Percentiles rank a stretch among this genome's conserved stretches.
Evolutionary conservation across 2,113 vertebrate genomes (phyloP).

Genomic region (Grammomys dolichurus): DNA sequence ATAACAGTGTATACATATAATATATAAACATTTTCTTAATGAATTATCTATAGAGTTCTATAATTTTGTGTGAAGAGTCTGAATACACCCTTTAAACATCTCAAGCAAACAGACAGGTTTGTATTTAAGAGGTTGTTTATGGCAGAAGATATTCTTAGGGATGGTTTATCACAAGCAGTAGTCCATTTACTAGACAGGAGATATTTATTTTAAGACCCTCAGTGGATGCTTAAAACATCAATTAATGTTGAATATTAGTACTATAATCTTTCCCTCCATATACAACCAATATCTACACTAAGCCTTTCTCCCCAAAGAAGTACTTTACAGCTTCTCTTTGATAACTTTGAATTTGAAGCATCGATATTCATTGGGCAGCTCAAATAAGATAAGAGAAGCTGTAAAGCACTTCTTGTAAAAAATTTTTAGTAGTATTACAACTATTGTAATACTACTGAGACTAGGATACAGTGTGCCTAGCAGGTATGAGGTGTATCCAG

Average conservation of each 20-base stretch:
- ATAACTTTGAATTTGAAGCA: not conserved
- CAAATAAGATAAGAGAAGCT: not conserved
- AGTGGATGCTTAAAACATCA: not conserved
- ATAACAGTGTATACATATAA: no score
- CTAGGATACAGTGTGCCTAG: not conserved
- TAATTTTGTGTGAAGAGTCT: not conserved
- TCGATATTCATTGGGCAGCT: not conserved
- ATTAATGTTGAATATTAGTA: not conserved
- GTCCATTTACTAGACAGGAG: not conserved
- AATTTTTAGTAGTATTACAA: no score
- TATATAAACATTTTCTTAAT: not conserved
- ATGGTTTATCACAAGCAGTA: not conserved
- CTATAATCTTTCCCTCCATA: no score
- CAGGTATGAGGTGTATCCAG: accelerated
- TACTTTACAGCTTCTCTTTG: not conserved
- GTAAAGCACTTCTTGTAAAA: no score
- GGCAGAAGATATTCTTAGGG: not conserved
- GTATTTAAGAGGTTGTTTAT: not conserved
- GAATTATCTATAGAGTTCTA: not conserved
- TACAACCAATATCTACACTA: not conserved
- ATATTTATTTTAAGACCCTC: not conserved
- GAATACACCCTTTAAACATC: not conserved
- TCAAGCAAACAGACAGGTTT: not conserved
- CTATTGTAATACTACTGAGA: not conserved
- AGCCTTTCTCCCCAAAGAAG: not conserved